Evolutionary conservation across 1,140 invertebrate genomes (phyloP).

Genomic region (Dreissena rostriformis): DNA sequence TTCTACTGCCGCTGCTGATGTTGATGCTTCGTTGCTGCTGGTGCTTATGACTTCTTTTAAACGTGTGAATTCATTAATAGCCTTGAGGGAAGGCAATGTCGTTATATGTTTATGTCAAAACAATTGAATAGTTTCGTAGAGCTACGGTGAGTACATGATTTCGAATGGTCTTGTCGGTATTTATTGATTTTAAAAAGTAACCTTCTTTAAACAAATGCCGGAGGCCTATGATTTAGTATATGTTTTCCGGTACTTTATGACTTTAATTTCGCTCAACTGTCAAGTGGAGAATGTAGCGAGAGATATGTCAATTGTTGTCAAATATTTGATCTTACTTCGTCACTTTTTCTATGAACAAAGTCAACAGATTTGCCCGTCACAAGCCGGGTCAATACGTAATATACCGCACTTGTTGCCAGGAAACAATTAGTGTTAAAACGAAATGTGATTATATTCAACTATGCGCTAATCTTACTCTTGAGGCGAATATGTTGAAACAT

Average conservation of each 20-base stretch:
- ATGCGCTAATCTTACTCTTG: neutral
- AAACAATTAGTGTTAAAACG: neutral
- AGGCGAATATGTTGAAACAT: neutral
- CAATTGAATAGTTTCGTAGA: too few relatives aligned
- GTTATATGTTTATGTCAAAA: too few relatives aligned
- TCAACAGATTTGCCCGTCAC: neutral
- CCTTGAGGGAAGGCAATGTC: too few relatives aligned
- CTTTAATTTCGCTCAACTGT: neutral
- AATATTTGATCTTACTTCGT: neutral
- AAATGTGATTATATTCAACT: too few relatives aligned
- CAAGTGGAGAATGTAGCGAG: neutral
- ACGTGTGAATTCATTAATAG: too few relatives aligned
- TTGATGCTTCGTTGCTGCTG: too few relatives aligned
- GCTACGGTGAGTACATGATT: too few relatives aligned
- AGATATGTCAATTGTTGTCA: neutral
- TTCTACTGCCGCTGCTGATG: too few relatives aligned
- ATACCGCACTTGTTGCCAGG: neutral
- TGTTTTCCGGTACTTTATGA: conserved; percentile 6
- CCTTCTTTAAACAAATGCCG: neutral
- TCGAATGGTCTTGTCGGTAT: too few relatives aligned
- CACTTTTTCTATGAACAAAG: neutral
- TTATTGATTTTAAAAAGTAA: too few relatives aligned
- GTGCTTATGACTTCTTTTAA: too few relatives aligned
- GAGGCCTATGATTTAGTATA: conserved; percentile 1
- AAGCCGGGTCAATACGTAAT: neutral